phyloP scores from a whole-genome alignment of 2,888 invertebrate species.

The Sphaerophoria rueppellii region DNA sequence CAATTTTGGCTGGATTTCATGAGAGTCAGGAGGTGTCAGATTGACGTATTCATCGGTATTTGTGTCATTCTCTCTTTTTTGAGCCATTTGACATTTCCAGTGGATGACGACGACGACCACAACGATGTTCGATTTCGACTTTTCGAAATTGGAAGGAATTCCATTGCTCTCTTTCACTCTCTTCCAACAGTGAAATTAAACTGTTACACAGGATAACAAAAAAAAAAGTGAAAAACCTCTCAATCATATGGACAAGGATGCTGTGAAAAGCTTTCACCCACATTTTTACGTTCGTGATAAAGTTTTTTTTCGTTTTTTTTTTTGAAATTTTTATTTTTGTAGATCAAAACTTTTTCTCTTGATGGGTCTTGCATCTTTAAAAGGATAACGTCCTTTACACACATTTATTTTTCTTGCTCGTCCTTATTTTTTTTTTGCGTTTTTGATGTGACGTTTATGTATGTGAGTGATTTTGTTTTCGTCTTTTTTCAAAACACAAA shows the following conservation, averaged over 20 bases:
- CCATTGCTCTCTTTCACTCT: constrained; percentile 13
- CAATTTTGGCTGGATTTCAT: constrained; percentile 1
- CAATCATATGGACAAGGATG: constrained; percentile 49
- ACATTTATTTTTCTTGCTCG: constrained; percentile 30
- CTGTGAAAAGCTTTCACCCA: constrained; percentile 70
- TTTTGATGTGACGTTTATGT: constrained; percentile 20
- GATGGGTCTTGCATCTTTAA: constrained; percentile 60
- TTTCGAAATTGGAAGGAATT: constrained; percentile 15
- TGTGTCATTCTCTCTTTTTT: constrained; percentile 28
- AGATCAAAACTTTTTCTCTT: constrained; percentile 55
- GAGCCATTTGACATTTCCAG: constrained; percentile 41
- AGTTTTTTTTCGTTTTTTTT: background rate
- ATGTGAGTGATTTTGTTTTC: constrained; percentile 31
- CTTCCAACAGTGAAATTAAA: constrained; percentile 1
- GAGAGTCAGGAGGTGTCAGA: constrained; percentile 42
- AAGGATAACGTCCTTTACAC: constrained; percentile 70
- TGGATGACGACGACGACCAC: constrained; percentile 12
- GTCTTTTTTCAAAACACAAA: constrained; percentile 18
- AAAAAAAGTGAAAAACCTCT: background rate
- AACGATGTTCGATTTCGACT: constrained; percentile 25
- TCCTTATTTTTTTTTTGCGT: constrained; percentile 19
- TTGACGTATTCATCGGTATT: constrained; percentile 58
- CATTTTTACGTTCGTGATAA: constrained; percentile 42
- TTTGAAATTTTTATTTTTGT: constrained; percentile 35
- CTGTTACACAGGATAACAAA: constrained; percentile 10